Base-by-base conservation (phyloP, 2,888 invertebrate genomes). In the Drosophila pseudotakahashii region DNA sequence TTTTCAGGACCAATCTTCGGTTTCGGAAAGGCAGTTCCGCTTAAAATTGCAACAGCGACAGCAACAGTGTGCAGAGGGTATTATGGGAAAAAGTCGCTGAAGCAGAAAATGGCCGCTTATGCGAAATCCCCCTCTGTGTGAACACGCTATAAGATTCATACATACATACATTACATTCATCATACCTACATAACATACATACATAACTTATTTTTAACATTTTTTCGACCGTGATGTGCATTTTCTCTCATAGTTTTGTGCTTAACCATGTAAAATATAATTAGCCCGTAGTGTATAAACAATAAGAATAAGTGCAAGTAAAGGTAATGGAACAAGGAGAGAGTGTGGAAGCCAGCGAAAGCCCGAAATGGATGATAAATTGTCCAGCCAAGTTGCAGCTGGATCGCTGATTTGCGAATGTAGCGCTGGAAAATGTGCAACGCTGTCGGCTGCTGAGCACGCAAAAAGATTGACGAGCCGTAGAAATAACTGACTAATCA, bases 191-290 rank as follows among this genome's bases (percentile, higher is more conserved):
- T 19, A 19, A 19, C 19, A 48, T 51, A 78, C 77, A 78, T 78
- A 81, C 81, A 81, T 79, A 81, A 81, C 79, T 80, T 80, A 80
- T 81, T 80, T 80, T 80, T 80, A 82, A 78, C 74, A 82, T 75
- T 83, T 81, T 83, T 83, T 81, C 81, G 84, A 72, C 71, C 71
- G 83, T 80, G 81, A 83, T 81, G 79, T 82, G 84, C 82, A 82
- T 82, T 82, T 85, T 82, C 77, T 79, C 84, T 79, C 61, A 79
- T 76, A 81, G 71, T 84, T 78, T 71, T 73, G 81, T 82, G 85
- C 81, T 84, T 84, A 81, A 81, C 68, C 78, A 85, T 85, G 82
- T 85, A 82, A 85, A 84, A 71, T 72, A 44, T 61, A 79, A 82
- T 79, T 82, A 82, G 82, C 54, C 44, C 54, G 64, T 84, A 82